A percentile compares a stretch with the other conserved stretches of the same genome.
Conservation (phyloP, 2,113 vertebrate genomes). For the Dromas ardeola region DNA sequence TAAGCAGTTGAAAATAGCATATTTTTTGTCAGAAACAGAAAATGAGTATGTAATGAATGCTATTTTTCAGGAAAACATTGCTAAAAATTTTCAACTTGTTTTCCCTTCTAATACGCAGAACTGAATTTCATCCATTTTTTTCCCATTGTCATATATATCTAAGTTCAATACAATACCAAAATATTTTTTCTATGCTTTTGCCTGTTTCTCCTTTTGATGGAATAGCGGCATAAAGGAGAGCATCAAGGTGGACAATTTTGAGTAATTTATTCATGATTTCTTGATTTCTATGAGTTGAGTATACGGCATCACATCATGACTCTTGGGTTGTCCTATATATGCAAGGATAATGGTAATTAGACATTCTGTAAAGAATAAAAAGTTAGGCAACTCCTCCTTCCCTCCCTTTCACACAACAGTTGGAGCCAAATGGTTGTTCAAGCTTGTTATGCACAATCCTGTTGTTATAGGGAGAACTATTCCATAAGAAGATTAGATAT, state of each 20-base stretch:
- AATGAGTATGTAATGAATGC: neutral
- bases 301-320: neutral
- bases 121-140: neutral
- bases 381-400: neutral
- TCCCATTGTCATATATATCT: neutral
- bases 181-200: neutral
- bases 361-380: neutral
- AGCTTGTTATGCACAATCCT: constrained; percentile 53
- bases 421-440: neutral
- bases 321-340: neutral
- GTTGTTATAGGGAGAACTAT: constrained; percentile 52
- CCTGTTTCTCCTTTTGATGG: neutral
- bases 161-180: neutral
- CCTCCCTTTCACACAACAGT: neutral
- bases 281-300: neutral
- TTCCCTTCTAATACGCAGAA: neutral
- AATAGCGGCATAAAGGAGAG: neutral
- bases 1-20: neutral
- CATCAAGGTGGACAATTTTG: neutral
- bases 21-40: neutral
- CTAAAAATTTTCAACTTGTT: neutral
- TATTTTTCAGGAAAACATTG: neutral
- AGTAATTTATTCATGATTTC: neutral
- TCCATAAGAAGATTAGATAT: constrained; percentile 73
- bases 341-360: neutral